phyloP scores from a whole-genome alignment of 2,888 invertebrate genomes.

The Drosophila macrospina region DNA sequence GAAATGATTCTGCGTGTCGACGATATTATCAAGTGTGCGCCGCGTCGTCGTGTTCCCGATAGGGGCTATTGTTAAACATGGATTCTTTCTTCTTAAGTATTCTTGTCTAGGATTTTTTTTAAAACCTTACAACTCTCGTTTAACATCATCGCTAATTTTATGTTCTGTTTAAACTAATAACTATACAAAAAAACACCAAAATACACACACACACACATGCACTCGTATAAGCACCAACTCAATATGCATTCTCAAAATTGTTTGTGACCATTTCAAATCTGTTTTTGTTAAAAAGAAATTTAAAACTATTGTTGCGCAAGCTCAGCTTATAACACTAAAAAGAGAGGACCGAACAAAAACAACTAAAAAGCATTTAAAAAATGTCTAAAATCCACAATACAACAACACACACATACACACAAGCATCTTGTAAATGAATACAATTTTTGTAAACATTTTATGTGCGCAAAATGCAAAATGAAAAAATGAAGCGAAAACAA shows the following conservation, averaged over 20 bases:
- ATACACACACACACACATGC: slow-evolving; percentile 24
- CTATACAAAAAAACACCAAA: slow-evolving; percentile 27
- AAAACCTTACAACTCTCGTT: slow-evolving; percentile 58
- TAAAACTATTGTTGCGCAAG: slow-evolving; percentile 39
- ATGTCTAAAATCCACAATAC: slow-evolving; percentile 58
- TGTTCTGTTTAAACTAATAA: slow-evolving; percentile 61
- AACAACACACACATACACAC: slow-evolving; percentile 21
- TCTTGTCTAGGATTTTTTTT: slow-evolving; percentile 70
- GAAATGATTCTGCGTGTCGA: slow-evolving; percentile 99
- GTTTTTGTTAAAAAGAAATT: slow-evolving; percentile 41
- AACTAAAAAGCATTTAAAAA: slow-evolving; percentile 61
- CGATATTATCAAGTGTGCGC: slow-evolving; percentile 97
- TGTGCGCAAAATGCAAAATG: slow-evolving; percentile 24
- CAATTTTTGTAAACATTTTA: slow-evolving; percentile 70
- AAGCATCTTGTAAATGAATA: slow-evolving; percentile 55
- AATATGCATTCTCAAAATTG: slow-evolving; percentile 41
- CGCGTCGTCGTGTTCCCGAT: slow-evolving; percentile 94
- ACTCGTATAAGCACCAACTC: slow-evolving; percentile 30
- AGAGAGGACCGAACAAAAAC: slow-evolving; percentile 47
- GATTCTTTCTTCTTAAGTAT: slow-evolving; percentile 62
- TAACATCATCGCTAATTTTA: slow-evolving; percentile 69
- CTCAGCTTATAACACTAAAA: slow-evolving; percentile 47
- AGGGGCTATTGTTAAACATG: slow-evolving; percentile 87
- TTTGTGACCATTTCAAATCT: slow-evolving; percentile 37
- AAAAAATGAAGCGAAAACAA: slow-evolving; percentile 29